Percentiles rank a stretch among this genome's conserved stretches.
Evolutionary conservation across 2,113 vertebrate species (phyloP).

Genomic region (Eulemur macaco): DNA sequence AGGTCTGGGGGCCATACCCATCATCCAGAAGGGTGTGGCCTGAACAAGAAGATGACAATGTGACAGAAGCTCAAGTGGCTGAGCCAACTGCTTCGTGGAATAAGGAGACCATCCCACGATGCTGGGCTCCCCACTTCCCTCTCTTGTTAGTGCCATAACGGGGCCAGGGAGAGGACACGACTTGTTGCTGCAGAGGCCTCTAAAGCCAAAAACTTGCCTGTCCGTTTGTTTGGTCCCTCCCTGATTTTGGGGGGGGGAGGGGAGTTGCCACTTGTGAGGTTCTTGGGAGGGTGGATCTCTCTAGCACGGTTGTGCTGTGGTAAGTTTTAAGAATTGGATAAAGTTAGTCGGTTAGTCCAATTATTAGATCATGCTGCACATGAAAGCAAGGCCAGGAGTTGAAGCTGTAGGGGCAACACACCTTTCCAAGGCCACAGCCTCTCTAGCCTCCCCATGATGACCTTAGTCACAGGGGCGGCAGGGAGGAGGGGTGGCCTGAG

Average conservation of each 20-base stretch:
- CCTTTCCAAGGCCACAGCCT: neutral
- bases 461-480: neutral
- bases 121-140: neutral
- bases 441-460: neutral
- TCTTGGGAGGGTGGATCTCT: neutral
- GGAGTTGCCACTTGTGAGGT: neutral
- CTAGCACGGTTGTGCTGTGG: neutral
- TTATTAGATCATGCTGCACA: neutral
- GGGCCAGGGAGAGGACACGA: neutral
- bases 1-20: fast-evolving
- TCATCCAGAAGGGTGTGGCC: neutral
- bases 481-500: neutral
- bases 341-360: neutral
- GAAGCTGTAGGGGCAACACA: fast-evolving
- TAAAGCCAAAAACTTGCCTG: neutral
- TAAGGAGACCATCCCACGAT: neutral
- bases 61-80: neutral
- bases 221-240: neutral
- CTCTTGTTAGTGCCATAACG: neutral
- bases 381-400: neutral
- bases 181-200: neutral
- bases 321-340: neutral
- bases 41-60: neutral
- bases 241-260: neutral
- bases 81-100: neutral